Base-by-base conservation (phyloP, 2,113 vertebrate species). In the Salvelinus namaycush region DNA sequence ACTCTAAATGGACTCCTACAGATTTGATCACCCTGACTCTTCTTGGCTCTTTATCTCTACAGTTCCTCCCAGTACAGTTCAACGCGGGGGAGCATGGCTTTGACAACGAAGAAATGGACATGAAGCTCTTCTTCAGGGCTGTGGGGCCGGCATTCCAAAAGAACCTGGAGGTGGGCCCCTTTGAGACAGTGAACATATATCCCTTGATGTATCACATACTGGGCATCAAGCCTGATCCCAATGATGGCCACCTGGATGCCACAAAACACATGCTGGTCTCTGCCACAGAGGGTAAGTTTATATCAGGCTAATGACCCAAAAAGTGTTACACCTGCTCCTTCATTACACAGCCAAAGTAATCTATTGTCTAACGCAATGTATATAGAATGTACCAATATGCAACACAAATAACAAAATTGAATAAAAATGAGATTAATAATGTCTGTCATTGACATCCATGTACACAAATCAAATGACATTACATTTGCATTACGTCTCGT, bases 121-220 rank as follows among this genome's bases (percentile, higher is more conserved):
- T 97, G 97, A 96, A 96, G 88, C 93, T 95, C 67, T 97, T 98
- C 84, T 98, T 98, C 91, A 92, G 96, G 0, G 97, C 97, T 0
- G 93, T 91, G 90, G 97, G 97, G 0, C 97, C 97, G 0, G 92
- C 82, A 11, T 97, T 98, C 86, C 86, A 49, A 81, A 87, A 14
- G 67, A 94, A 94, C 78, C 85, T 97, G 75, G 65, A 86, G 87
- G 95, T 95, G 39, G 94, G 91, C 39, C 95, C 97, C n/a, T 98
- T 98, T 0, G 96, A 97, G 68, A 96, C 96, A 0, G 88, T 98
- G 54, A 88, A 97, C 0, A 92, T 97, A 74, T 98, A 97, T 7
- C 86, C 94, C 0, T 90, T 99, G 27, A 95, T 99, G 91, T 98
- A 96, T 34, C 81, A 93, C 76, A 93, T 99, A 83, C 92, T 98